These are phyloP conservation scores for Papio anubis DNA, from an alignment of 2,113 vertebrate genomes.

Conservation along the genomic window DNA sequence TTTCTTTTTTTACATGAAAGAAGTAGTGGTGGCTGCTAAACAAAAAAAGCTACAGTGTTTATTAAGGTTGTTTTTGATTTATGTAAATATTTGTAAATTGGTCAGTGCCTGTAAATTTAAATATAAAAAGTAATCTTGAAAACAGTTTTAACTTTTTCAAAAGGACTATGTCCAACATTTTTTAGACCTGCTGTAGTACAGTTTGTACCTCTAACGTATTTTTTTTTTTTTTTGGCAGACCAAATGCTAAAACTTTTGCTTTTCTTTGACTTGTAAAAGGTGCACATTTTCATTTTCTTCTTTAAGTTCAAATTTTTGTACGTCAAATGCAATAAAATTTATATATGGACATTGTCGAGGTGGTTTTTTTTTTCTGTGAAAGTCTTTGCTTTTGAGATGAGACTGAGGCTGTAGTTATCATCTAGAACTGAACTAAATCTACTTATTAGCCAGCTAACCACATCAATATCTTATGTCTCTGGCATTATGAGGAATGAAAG, in stretches of 20 bases:
- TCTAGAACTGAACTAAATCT: neutral
- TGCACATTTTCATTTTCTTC: conserved; percentile 74
- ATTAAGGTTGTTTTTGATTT: conserved; percentile 61
- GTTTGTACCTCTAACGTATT: conserved; percentile 75
- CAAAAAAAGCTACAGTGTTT: conserved; percentile 59
- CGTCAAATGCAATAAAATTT: conserved; percentile 84
- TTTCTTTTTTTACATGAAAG: conserved; percentile 67
- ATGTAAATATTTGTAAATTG: conserved; percentile 82
- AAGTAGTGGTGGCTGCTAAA: conserved; percentile 65
- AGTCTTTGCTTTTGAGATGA: conserved; percentile 40
- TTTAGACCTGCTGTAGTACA: conserved; percentile 79
- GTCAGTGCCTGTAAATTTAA: conserved; percentile 72
- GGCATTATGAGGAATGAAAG: neutral
- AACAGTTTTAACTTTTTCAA: conserved; percentile 70
- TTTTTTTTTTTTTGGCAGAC: conserved; percentile 67
- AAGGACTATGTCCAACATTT: conserved; percentile 65
- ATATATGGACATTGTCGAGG: conserved; percentile 71
- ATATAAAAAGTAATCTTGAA: conserved; percentile 71
- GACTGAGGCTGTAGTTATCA: neutral
- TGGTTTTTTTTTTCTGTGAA: conserved; percentile 19
- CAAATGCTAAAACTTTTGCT: conserved; percentile 71
- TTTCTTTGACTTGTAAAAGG: conserved; percentile 71
- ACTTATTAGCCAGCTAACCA: neutral
- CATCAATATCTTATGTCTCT: neutral
- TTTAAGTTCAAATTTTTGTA: conserved; percentile 83